Evolutionary conservation across 2,797 vertebrate genomes (phyloP), one percentile per base, ranked within the genome.

Genomic region (Lagocephalus sceleratus): DNA sequence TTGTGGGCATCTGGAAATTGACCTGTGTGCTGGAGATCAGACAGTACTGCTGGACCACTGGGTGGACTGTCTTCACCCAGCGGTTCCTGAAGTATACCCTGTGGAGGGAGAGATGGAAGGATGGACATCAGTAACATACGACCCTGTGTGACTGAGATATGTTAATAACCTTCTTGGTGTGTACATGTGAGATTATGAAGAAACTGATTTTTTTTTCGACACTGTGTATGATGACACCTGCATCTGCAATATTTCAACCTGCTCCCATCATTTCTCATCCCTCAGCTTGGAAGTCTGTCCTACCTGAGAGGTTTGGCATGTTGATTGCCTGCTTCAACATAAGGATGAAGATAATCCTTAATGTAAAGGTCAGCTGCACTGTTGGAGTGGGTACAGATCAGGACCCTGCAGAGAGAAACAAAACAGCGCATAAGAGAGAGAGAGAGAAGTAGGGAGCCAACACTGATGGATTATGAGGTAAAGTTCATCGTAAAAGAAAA

Each of bases 311-410:
- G 97, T 94, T 94, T 94, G 82, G 97, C 97, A 81, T 99, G 95
- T 60, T 93, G 89, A 88, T 99, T 98, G 89, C 97, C 97, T 87
- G 94, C 94, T 91, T 99, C 97, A 81, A 99, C 95, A 76, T 99
- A 98, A 68, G 97, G 97, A 92, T 99, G 97, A 92, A 99, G 95
- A 90, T 99, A 99, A 92, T 99, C 97, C 92, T 99, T 99, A 90
- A 99, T 99, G 92, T 99, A 99, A 89, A 99, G 93, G 90, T 99
- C 97, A 87, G 97, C 97, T 60, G 97, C 97, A 87, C 97, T 99
- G 94, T 99, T 99, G 87, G 97, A 99, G 91, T 99, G 97, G 90
- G 97, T 99, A 92, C 97, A 99, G 91, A 99, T 98, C 87, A 99
- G 92, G 88, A 99, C 96, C 91, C 97, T 99, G 84, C 8, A 26